Evolutionary conservation across 2,888 invertebrate genomes (phyloP), one percentile per base, ranked within the genome.

Genomic region (Heterodera filipjevi): DNA sequence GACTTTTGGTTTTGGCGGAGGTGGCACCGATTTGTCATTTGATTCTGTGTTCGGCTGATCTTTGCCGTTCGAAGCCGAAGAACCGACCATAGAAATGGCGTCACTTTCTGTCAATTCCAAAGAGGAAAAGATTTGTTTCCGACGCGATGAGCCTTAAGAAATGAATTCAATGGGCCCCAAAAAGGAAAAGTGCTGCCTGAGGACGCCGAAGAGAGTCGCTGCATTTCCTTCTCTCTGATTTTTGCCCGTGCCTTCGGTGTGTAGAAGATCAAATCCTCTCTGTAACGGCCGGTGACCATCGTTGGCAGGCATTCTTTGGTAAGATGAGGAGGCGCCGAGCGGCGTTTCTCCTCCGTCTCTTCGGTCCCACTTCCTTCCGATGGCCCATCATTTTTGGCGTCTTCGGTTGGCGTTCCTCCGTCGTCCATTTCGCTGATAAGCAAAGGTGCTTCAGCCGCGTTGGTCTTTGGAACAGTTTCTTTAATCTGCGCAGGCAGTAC

Each of bases 81-180:
- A 32, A 30, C 75, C 75, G 33, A 75, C 27, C 19, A 75, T 30
- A 16, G 75, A 53, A 64, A 75, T 46, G 64, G 44, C 75, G 32
- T 68, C 74, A 46, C 70, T 75, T 22, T 46, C 75, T 66, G 66
- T 75, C 77, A 46, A 53, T 53, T 30, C 53, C 35, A 27, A 78
- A 35, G 49, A 68, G 59, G 33, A 46, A 44, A 68, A 79, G 33
- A 68, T 79, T 77, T 81, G 81, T 66, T 81, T 81, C 30, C 81
- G 77, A n/a, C 81, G 81, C 27, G 81, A 77, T 14, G 81, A 81
- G 32, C 81, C 80, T 73, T 6, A 66, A 72, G 39, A 64, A 46
- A 2, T 74, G 6, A 35, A n/a, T n/a, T 46, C 8, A n/a, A 22
- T 5, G 32, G 30, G 35, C 14, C 12, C 39, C 8, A 12, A 10